These are phyloP conservation scores for Channallabes apus DNA, from an alignment of 2,797 vertebrate genomes.

Conservation along the genomic window DNA sequence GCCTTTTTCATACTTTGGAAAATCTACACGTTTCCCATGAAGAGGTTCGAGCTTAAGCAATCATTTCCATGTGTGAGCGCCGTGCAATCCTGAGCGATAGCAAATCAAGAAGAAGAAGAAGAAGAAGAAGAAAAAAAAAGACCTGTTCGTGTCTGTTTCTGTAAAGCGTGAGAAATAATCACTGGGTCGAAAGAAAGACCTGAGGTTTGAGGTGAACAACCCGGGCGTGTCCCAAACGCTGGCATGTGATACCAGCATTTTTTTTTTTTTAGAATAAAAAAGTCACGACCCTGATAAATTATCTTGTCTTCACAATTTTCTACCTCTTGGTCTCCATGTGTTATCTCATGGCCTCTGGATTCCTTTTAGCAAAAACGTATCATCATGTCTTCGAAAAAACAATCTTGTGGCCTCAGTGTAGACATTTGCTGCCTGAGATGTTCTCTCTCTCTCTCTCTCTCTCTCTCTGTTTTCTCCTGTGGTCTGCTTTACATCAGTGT, in stretches of 20 bases:
- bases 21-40: conserved; percentile 62
- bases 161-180: conserved; percentile 55
- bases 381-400: no score
- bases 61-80: conserved; percentile 62
- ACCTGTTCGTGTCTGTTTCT: conserved; percentile 36
- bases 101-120: conserved; percentile 35
- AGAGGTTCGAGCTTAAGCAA: conserved; percentile 60
- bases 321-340: not conserved
- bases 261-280: not conserved
- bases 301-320: not conserved
- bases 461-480: not conserved
- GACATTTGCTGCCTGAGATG: not conserved
- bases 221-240: conserved; percentile 7
- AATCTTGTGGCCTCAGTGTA: not conserved
- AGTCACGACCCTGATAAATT: not conserved
- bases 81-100: conserved; percentile 45
- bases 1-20: conserved; percentile 52
- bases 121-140: not conserved
- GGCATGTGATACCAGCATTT: not conserved
- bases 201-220: conserved; percentile 34
- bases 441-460: not conserved
- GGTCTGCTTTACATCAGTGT: not conserved
- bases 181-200: conserved; percentile 51
- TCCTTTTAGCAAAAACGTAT: no score
- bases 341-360: not conserved